Percentiles rank a stretch among this genome's conserved stretches.
These are phyloP conservation scores for Rhinichthys osculus DNA, from an alignment of 2,797 vertebrate genomes.

Conservation along the genomic window DNA sequence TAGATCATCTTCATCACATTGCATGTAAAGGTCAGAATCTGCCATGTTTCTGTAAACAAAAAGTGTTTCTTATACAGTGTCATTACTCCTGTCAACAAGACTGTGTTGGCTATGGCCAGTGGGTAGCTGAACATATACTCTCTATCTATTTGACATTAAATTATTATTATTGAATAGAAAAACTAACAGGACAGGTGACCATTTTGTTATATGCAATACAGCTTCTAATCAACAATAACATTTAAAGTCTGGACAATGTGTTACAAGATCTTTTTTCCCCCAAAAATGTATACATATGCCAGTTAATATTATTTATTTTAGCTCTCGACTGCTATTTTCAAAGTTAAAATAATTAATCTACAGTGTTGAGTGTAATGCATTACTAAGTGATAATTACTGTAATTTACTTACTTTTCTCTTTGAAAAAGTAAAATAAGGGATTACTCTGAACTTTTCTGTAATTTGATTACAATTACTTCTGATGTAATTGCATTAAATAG, in stretches of 20 bases:
- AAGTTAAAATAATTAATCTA: neutral
- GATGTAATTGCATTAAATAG: neutral
- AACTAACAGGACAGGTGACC: neutral
- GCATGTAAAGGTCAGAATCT: constrained; percentile 87
- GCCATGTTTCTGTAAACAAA: constrained; percentile 75
- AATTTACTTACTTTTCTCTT: neutral
- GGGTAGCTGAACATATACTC: neutral
- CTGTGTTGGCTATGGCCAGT: neutral
- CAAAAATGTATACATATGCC: neutral
- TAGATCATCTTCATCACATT: constrained; percentile 89
- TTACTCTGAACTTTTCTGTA: neutral
- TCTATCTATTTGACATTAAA: neutral
- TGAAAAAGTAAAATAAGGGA: neutral
- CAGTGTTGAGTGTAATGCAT: neutral
- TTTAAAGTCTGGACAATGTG: neutral
- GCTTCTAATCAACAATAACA: neutral
- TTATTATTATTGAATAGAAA: neutral
- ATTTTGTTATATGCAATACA: neutral
- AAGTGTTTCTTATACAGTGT: neutral
- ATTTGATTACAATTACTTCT: neutral
- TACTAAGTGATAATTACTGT: neutral
- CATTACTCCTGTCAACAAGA: neutral
- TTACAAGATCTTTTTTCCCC: neutral
- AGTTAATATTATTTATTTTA: neutral
- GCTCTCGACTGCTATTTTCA: neutral